Evolutionary conservation across 1,140 invertebrate species (phyloP), one percentile per base, ranked within the genome.

Genomic region (Drosophila sucinea): DNA sequence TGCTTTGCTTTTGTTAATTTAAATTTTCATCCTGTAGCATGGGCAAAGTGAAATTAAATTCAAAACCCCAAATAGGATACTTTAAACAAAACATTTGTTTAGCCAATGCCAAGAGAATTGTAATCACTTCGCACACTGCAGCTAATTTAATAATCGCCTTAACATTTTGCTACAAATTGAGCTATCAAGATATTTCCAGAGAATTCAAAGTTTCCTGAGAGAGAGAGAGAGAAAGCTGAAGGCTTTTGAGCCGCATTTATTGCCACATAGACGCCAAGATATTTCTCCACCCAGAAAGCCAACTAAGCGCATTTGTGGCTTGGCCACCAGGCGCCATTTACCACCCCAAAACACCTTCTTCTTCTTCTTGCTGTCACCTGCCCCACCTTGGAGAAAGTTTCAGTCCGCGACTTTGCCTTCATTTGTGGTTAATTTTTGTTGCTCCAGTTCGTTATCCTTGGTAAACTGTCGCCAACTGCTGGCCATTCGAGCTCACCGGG

Each of bases 391-490:
- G 75, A 33, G 73, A 81, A 85, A 75, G 65, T 71, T 71, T n/a
- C 70, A 60, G 54, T 73, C 56, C 63, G n/a, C 71, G 64, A 60
- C 66, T 67, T 57, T 79, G 63, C 68, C 79, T 71, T 77, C 73
- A 83, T 87, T 86, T 83, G 79, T 75, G 83, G 83, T 83, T 86
- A 86, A 86, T 83, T 87, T 17, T 83, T 51, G 72, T 67, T 57
- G 55, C 55, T 29, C 55, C 25, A 40, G 51, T 54, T 41, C 54
- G 38, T 76, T 79, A 78, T 75, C 71, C 79, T 68, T 70, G 33
- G 38, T 33, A 44, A 83, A 76, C 75, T 83, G 81, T 77, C 73
- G 60, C 64, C 61, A 67, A 67, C 64, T 69, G 32, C 29, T 47
- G 32, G 47, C 10, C 65, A 47, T 60, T 56, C 44, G 62, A 56